Evolutionary conservation across 2,113 vertebrate species (phyloP).

Genomic region (Solenodon paradoxus): DNA sequence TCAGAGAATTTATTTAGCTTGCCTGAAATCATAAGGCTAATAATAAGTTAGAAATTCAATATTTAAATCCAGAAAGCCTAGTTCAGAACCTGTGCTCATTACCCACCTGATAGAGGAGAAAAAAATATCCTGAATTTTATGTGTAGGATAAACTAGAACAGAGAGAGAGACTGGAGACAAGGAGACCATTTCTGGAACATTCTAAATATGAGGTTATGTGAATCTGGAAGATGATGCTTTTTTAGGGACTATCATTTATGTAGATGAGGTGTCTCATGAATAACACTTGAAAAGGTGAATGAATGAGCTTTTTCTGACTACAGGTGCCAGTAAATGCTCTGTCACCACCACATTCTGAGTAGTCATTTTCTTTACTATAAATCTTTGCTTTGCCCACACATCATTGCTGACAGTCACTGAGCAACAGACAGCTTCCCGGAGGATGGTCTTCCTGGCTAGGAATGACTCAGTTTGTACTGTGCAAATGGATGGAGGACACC

Average conservation of each 20-base stretch:
- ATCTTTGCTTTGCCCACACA: constrained; percentile 30
- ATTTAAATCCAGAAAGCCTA: constrained; percentile 45
- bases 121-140: no score
- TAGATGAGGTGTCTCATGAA: not conserved
- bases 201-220: constrained; percentile 34
- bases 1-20: not conserved
- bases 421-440: not conserved
- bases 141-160: not conserved
- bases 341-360: not conserved
- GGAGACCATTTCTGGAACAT: not conserved
- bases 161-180: not conserved
- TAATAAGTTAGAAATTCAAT: not conserved
- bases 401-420: constrained; percentile 40
- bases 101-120: no score
- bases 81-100: constrained; percentile 30
- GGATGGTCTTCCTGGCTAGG: not conserved
- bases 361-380: constrained; percentile 35
- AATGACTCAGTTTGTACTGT: not conserved
- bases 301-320: constrained; percentile 13
- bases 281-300: constrained; percentile 19
- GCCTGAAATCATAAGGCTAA: not conserved
- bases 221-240: not conserved
- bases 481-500: not conserved
- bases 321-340: constrained; percentile 42
- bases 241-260: constrained; percentile 33